Percentiles rank a stretch among this genome's conserved stretches.
Evolutionary conservation across 2,113 vertebrate species (phyloP).

Genomic region (Murina feae): DNA sequence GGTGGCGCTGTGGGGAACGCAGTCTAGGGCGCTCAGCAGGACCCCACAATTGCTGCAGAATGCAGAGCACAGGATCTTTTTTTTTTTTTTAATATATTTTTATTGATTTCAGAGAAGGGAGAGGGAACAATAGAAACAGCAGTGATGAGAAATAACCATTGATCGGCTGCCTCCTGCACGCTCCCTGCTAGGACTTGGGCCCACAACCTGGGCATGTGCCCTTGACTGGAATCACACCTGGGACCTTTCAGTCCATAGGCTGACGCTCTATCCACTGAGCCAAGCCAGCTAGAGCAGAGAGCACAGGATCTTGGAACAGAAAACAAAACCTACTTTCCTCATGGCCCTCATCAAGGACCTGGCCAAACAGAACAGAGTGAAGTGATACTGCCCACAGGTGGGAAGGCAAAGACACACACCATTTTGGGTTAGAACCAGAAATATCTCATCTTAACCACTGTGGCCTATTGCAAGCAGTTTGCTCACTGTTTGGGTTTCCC

Average conservation of each 20-base stretch:
- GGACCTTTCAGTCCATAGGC: too few species aligned
- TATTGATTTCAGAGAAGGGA: too few species aligned
- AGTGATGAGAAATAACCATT: too few species aligned
- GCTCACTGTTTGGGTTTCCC: not conserved
- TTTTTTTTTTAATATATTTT: too few species aligned
- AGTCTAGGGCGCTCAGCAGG: not conserved
- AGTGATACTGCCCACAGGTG: not conserved
- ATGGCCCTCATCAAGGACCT: not conserved
- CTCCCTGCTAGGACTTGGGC: too few species aligned
- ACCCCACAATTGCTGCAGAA: not conserved
- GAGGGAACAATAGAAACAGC: too few species aligned
- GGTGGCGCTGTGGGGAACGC: not conserved
- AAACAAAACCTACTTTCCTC: not conserved
- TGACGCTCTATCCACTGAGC: too few species aligned
- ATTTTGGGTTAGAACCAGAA: conserved; percentile 5
- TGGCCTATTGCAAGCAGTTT: not conserved
- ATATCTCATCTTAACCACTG: not conserved
- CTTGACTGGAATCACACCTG: too few species aligned
- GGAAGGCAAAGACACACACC: not conserved
- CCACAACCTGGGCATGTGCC: too few species aligned
- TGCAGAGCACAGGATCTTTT: not conserved
- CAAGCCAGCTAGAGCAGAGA: too few species aligned
- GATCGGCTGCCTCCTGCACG: too few species aligned
- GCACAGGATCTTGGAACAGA: not conserved
- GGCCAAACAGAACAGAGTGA: not conserved